Base-by-base conservation (phyloP, 2,113 vertebrate genomes). In the Taxidea taxus region DNA sequence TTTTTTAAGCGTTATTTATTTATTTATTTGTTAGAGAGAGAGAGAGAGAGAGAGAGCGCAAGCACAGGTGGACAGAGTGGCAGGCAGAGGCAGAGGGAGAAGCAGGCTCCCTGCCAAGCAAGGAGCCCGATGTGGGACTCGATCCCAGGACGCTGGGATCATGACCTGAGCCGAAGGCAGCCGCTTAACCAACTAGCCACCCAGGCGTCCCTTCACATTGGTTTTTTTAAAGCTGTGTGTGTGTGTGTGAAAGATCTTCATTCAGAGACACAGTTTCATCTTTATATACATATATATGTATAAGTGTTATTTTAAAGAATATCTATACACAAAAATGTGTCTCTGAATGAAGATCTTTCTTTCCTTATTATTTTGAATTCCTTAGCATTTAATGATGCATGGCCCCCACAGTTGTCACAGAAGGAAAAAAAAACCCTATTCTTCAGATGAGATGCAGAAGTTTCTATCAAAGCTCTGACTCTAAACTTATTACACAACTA, bases 351-450 rank as follows among this genome's bases (percentile, higher is more conserved):
- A 83, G 18, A 20, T 94, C 34, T 83, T 64, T 72, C 25, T 87
- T 82, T 18, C 39, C 18, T 93, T 90, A 83, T 80, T 66, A 29
- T 86, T 97, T 94, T 89, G 82, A 86, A 64, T 82, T 94, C 21
- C 49, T 87, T 80, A 91, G 87, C 62, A 49, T 39, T 91, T 87
- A 42, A 47, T 64, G 82, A 31, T 62, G 1, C 13, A 15, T 58
- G 54, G 2, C 39, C 25, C 27, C 62, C 31, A 47, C 8, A 68
- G 54, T 93, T 80, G 91, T 49, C 64, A 64, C 42, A 10, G 20
- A 6, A 15, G 21, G 3, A 29, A 47, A 77, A 77, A 77, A 47
- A 77, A 18, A 16, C 2, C n/a, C 15, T 58, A 44, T 87, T 91
- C 37, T 95, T 95, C 16, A 77, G 54, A 87, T 58, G 34, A 87